Base-by-base conservation (phyloP, 1,140 invertebrate species). In the Medauroidea extradentata region DNA sequence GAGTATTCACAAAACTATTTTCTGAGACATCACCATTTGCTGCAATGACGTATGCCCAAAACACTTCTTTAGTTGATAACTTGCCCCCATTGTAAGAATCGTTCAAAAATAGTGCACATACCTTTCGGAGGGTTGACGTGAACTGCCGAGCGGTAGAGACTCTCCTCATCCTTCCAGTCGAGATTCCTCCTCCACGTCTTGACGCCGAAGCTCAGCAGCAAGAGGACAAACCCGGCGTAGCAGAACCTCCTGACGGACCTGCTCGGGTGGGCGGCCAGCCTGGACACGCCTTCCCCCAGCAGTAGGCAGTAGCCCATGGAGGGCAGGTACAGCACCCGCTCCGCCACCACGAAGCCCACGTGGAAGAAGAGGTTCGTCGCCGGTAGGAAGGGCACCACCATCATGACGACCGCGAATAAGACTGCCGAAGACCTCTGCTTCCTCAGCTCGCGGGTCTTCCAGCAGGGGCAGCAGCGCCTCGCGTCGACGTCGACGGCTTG, bases 71-170 rank as follows among this genome's bases (percentile, higher is more conserved):
- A n/a, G n/a, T n/a, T n/a, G n/a, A n/a, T n/a, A n/a, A n/a, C n/a
- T n/a, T n/a, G n/a, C n/a, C n/a, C n/a, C n/a, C n/a, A n/a, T n/a
- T n/a, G n/a, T n/a, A n/a, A n/a, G n/a, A n/a, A n/a, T n/a, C n/a
- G n/a, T n/a, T n/a, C n/a, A n/a, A n/a, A n/a, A n/a, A n/a, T n/a
- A n/a, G n/a, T n/a, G n/a, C n/a, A 14, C 55, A 84, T 77, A 97
- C 95, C 93, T 91, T 98, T 98, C n/a, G 96, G 93, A 58, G 96
- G 95, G 78, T 98, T 99, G 63, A 98, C 85, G 48, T 83, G 73
- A 51, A 98, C 81, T 8, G 94, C 96, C 41, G 94, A 93, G 64
- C 86, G 79, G 75, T 97, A 99, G 1, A 99, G 81, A 62, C 85
- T 88, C 77, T 98, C 96, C 76, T 98, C 96, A 62, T 92, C 87